Evolutionary conservation across 2,797 vertebrate species (phyloP), one percentile per base, ranked within the genome.

Genomic region (Sarcoramphus papa): DNA sequence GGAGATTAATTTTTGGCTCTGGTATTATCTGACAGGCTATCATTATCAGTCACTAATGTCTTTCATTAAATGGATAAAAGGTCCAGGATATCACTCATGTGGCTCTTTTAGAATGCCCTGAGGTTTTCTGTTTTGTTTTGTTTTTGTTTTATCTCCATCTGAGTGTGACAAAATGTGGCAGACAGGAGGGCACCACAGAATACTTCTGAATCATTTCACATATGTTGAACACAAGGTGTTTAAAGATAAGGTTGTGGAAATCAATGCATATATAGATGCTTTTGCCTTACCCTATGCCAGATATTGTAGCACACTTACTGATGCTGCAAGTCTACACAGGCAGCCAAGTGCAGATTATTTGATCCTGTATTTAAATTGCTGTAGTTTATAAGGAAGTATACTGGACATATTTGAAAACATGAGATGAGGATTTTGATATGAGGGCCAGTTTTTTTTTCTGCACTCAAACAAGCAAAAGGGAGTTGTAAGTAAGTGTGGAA

Each of bases 51-150:
- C 76, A 77, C 80, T 93, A 74, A 73, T 83, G 80, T 85, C 78
- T 96, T 95, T 85, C 93, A 78, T 30, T 40, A 81, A 84, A 91
- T 31, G 60, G 76, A 94, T 95, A 78, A 95, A 96, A 97, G 75
- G 79, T 72, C 85, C 62, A 24, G 54, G 77, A 89, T 93, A 94
- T 94, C 75, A 81, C 54, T 90, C 95, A 88, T 47, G 54, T 85
- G 92, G 41, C 51, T 95, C 88, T 90, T 95, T 89, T 93, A 81
- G 96, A 97, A 94, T 85, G 80, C 12, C 47, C 63, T 35, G 87
- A 94, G 68, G 87, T 94, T 88, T 95, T 87, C 67, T 84, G 57
- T 1, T 93, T 89, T 89, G 70, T 5, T 88, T 95, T 94, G 77
- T 0, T 87, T 93, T 22, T 40, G 69, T 95, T 95, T 96, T 95